Evolutionary conservation across 2,113 vertebrate species (phyloP).

Genomic region (Bungarus multicinctus): DNA sequence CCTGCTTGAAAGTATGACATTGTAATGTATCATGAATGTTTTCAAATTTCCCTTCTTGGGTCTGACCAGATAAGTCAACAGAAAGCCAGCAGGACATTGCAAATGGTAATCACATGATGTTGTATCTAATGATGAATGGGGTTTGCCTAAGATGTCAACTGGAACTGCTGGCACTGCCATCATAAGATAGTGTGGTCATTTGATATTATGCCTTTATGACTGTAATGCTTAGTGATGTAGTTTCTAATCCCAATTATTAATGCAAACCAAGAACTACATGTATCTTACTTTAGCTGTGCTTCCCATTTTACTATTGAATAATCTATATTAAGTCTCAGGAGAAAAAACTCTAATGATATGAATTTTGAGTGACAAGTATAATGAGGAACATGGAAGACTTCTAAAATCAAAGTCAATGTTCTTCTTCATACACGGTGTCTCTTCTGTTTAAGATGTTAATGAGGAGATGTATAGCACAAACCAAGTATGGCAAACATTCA

Average conservation of each 20-base stretch:
- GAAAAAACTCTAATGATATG: neutral
- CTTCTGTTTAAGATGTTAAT: neutral
- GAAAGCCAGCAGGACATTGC: neutral
- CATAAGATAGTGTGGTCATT: neutral
- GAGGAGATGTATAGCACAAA: neutral
- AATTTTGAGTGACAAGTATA: neutral
- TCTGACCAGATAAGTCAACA: neutral
- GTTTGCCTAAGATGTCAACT: neutral
- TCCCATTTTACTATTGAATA: neutral
- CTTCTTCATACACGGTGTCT: neutral
- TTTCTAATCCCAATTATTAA: neutral
- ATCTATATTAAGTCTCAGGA: neutral
- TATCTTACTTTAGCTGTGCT: neutral
- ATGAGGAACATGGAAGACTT: neutral
- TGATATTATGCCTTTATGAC: neutral
- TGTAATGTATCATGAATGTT: neutral
- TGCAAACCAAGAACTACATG: neutral
- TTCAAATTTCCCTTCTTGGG: neutral
- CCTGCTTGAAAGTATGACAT: neutral
- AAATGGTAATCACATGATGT: neutral
- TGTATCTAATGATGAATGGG: neutral
- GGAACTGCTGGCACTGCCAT: neutral
- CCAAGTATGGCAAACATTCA: neutral
- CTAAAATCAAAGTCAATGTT: neutral
- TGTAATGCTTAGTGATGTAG: neutral